Base-by-base conservation (phyloP, 2,797 vertebrate species). In the Coregonus suidteri region DNA sequence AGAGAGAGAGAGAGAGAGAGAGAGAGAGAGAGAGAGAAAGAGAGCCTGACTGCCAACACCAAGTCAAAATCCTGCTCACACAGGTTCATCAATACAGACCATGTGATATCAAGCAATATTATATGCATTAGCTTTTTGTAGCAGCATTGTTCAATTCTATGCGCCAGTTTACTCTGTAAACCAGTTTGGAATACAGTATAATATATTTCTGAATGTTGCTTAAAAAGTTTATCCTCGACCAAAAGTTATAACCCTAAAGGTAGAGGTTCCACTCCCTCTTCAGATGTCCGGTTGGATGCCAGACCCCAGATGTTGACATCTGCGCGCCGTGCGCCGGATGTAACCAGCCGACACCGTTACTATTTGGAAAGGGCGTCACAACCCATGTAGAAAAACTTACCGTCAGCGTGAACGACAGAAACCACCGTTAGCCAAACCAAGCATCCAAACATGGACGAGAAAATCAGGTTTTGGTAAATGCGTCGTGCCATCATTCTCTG, bases 341-440 rank as follows among this genome's bases (percentile, higher is more conserved):
- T 11, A 37, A 62, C 25, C 15, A 20, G 5, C 41, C 9, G 3
- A 25, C 20, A 34, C 25, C 14, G 70, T 14, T 54, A 73, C 71
- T n/a, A 73, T 54, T 66, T 66, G 71, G 72, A 68, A 7, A 4
- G 59, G 15, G 59, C 59, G 65, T 70, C 51, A 69, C 52, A 59
- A 65, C 20, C 18, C 52, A 16, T 47, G 47, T 34, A 9, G 59
- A 20, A 74, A 15, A 71, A 94, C 96, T 96, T 90, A 96, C 96
- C 96, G 6, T 25, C 5, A 6, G 25, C 41, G 41, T 89, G 81
- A 81, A 92, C 93, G 3, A 83, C 89, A 87, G 89, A 89, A 79
- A 84, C 81, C 84, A 91, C 20, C 69, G 87, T 73, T 53, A 95
- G 82, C 82, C 90, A 91, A 75, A 87, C 72, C 82, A 93, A 84